Conservation (phyloP, 2,113 vertebrate genomes). For the Rhynchomys soricoides region DNA sequence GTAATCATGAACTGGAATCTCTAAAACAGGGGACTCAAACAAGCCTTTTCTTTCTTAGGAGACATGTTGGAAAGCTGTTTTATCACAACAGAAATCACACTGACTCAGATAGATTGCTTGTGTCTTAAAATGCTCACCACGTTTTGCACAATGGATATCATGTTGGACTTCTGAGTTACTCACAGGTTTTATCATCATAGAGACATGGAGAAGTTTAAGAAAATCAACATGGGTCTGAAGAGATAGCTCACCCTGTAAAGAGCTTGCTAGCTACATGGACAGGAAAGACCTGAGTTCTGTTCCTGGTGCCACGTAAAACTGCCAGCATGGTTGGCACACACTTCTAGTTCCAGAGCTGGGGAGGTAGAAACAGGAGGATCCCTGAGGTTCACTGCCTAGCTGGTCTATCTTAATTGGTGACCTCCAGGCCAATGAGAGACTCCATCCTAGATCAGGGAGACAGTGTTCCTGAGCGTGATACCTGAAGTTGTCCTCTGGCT, state of each 20-base stretch:
- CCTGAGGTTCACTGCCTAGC: too few species aligned
- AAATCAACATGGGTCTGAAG: neutral
- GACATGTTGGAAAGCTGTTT: neutral
- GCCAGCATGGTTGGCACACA: neutral
- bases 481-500: neutral
- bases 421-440: neutral
- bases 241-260: neutral
- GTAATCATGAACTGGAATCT: neutral
- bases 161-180: neutral
- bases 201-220: too few species aligned
- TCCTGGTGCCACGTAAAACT: neutral
- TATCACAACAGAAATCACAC: neutral
- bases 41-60: neutral
- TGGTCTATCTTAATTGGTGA: neutral
- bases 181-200: too few species aligned
- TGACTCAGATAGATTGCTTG: neutral
- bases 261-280: neutral
- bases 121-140: neutral
- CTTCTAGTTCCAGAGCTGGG: neutral
- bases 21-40: neutral
- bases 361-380: neutral
- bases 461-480: neutral
- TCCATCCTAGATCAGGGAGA: neutral
- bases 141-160: neutral
- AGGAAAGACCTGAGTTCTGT: neutral